These are phyloP conservation scores for Cyanistes caeruleus DNA, from an alignment of 2,113 vertebrate species.

Conservation along the genomic window DNA sequence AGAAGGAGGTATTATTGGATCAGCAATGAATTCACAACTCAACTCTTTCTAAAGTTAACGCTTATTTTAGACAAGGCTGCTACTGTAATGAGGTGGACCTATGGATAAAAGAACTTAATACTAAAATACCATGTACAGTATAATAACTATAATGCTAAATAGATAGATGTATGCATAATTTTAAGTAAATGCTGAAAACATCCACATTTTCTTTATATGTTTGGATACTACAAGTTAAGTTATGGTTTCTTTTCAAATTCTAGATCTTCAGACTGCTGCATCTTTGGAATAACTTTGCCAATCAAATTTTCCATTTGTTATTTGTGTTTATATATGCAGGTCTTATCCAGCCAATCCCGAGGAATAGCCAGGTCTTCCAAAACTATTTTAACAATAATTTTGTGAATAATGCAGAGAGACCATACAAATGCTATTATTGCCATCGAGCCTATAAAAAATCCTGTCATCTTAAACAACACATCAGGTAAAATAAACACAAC, in stretches of 20 bases:
- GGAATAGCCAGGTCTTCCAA: constrained; percentile 86
- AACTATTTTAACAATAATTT: constrained; percentile 89
- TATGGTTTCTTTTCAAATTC: background rate
- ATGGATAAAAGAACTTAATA: background rate
- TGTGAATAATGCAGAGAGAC: constrained; percentile 87
- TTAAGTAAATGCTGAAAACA: background rate
- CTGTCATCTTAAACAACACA: constrained; percentile 97
- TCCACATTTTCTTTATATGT: background rate
- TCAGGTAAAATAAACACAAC: constrained; percentile 81
- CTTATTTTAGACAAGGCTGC: background rate
- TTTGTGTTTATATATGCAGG: constrained; percentile 75
- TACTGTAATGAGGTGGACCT: background rate
- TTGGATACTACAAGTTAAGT: background rate
- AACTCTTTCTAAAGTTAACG: background rate
- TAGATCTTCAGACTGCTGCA: background rate
- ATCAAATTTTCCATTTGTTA: background rate
- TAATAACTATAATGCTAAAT: background rate
- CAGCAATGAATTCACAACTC: background rate
- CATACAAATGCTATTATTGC: constrained; percentile 95
- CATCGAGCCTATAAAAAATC: constrained; percentile 98
- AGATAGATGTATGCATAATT: background rate
- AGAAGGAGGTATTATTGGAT: background rate
- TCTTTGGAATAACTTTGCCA: background rate
- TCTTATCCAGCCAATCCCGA: constrained; percentile 90
- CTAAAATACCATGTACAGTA: background rate